Evolutionary conservation across 2,113 vertebrate genomes (phyloP).

Genomic region (Furnarius figulus): DNA sequence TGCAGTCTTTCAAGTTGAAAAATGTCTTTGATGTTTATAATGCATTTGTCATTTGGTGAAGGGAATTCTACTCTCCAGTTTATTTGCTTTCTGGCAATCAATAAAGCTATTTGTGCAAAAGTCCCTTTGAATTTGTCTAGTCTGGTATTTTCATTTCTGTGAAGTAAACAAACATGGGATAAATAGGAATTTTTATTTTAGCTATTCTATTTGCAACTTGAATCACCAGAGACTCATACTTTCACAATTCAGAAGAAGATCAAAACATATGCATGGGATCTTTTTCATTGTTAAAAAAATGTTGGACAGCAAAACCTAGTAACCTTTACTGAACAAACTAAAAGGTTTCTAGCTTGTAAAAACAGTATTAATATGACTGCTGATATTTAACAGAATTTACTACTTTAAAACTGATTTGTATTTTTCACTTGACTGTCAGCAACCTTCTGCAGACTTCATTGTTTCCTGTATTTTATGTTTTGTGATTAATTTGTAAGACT

Average conservation of each 20-base stretch:
- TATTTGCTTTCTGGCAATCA: slow-evolving; percentile 61
- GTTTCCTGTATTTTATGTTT: not conserved
- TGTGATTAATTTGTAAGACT: not conserved
- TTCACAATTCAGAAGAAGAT: not conserved
- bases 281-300: not conserved
- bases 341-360: not conserved
- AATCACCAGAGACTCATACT: not conserved
- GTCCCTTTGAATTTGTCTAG: slow-evolving; percentile 45
- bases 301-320: not conserved
- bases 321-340: not conserved
- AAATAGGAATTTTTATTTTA: slow-evolving; percentile 38
- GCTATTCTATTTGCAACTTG: not conserved
- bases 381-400: not conserved
- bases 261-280: not conserved
- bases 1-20: slow-evolving; percentile 27
- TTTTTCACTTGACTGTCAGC: not conserved
- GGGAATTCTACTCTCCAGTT: slow-evolving; percentile 37
- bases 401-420: not conserved
- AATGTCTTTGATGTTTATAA: slow-evolving; percentile 44
- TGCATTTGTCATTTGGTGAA: slow-evolving; percentile 29
- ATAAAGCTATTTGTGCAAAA: slow-evolving; percentile 63
- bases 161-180: slow-evolving; percentile 27
- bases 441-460: not conserved
- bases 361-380: not conserved
- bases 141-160: slow-evolving; percentile 44